Evolutionary conservation across 2,888 invertebrate species (phyloP), one percentile per base, ranked within the genome.

Genomic region (Psylliodes chrysocephalus): DNA sequence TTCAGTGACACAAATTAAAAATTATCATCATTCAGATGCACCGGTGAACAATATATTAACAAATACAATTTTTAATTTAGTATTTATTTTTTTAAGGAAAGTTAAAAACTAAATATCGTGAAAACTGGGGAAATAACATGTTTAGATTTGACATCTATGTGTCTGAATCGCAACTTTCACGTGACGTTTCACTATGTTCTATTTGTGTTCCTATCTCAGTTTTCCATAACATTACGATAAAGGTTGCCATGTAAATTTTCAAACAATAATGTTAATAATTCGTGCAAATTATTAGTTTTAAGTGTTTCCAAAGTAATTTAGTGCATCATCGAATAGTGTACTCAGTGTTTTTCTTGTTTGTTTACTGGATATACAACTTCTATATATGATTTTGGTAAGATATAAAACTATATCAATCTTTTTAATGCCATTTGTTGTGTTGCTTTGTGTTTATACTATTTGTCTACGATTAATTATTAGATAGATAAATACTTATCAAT

Each of bases 181-280:
- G 70, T 74, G 74, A 74, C 72, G 71, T 72, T 66, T 69, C 66
- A 64, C 56, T 65, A 44, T 64, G 60, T 69, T 72, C 72, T 73
- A 73, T 74, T 73, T 74, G 71, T 74, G 73, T 72, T 71, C 67
- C 66, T 72, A 70, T 71, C 72, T 74, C 71, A 71, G 71, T 73
- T 72, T 72, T 71, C 67, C 70, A 70, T 68, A 72, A 72, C 70
- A 72, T 68, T 56, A 67, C 65, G 60, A 70, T 69, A 69, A 71
- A 73, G 72, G 71, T 71, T 74, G 73, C 69, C 67, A 66, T 71
- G 65, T 67, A 63, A 66, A 63, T 67, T 69, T 44, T 33, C 61
- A 64, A 57, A 53, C 56, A 63, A 62, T 63, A 40, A 60, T 57
- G 63, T 63, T 38, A 25, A 60, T 40, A 63, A 44, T 30, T 51